Percentiles rank a stretch among this genome's conserved stretches.
Conservation (phyloP, 2,797 vertebrate genomes). For the Tolypeutes matacus region DNA sequence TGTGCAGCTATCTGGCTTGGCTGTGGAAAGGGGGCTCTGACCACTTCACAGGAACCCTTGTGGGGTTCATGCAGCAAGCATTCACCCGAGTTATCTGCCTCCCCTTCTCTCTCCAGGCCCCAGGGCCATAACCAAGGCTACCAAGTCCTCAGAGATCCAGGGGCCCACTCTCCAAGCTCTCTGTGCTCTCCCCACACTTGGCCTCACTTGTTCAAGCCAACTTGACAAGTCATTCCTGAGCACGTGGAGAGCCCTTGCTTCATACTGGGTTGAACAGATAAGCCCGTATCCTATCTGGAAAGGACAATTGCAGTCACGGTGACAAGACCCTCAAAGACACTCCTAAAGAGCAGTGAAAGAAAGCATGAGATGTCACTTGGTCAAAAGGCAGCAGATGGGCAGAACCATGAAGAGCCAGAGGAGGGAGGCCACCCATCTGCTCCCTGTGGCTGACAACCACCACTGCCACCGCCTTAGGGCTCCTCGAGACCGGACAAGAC, state of each 20-base stretch:
- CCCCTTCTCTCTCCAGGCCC: background rate
- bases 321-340: background rate
- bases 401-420: background rate
- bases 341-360: background rate
- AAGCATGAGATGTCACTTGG: background rate
- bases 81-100: background rate
- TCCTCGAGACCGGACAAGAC: background rate
- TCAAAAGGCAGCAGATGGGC: background rate
- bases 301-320: background rate
- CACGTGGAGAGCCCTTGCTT: background rate
- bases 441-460: rapidly evolving
- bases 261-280: background rate
- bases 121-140: background rate
- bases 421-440: background rate
- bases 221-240: background rate
- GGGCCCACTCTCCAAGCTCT: background rate
- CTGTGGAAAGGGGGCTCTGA: background rate
- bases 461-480: background rate
- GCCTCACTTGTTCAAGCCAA: background rate
- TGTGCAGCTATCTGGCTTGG: background rate
- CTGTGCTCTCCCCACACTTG: background rate
- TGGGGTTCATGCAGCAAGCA: background rate
- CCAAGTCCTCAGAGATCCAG: background rate
- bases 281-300: background rate
- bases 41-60: background rate